Percentiles rank a stretch among this genome's conserved stretches.
Evolutionary conservation across 1,140 invertebrate species (phyloP).

Genomic region (Paramacrobiotus metropolitanus): DNA sequence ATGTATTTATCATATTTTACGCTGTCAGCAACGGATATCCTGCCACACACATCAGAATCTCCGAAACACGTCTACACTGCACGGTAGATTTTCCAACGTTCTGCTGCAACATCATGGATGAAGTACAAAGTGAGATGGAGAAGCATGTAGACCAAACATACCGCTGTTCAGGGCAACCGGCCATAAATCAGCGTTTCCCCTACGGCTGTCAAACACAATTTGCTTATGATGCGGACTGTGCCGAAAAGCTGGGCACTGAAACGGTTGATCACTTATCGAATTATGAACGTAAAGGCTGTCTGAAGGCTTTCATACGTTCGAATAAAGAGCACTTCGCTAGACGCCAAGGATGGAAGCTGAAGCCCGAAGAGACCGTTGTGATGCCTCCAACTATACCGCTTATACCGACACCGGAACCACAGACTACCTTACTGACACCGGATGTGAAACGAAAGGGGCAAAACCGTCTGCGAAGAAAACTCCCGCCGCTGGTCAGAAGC

Average conservation of each 20-base stretch:
- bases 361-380: neutral
- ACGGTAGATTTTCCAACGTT: neutral
- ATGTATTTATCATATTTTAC: neutral
- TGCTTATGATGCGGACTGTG: neutral
- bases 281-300: neutral
- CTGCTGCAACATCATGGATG: neutral
- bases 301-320: neutral
- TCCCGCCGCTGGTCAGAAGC: neutral
- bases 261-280: neutral
- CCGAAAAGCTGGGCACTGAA: neutral
- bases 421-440: neutral
- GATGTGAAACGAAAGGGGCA: neutral
- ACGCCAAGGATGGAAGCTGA: neutral
- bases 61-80: neutral
- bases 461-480: neutral
- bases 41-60: neutral
- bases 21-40: neutral
- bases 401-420: too few species aligned
- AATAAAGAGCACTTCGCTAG: neutral
- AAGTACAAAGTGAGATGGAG: neutral
- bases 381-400: too few species aligned
- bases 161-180: conserved; percentile 8
- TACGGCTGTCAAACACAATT: neutral
- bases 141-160: neutral
- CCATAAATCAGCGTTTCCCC: conserved; percentile 4